Conservation (phyloP, 2,797 vertebrate species). For the Arrhamphus sclerolepis region DNA sequence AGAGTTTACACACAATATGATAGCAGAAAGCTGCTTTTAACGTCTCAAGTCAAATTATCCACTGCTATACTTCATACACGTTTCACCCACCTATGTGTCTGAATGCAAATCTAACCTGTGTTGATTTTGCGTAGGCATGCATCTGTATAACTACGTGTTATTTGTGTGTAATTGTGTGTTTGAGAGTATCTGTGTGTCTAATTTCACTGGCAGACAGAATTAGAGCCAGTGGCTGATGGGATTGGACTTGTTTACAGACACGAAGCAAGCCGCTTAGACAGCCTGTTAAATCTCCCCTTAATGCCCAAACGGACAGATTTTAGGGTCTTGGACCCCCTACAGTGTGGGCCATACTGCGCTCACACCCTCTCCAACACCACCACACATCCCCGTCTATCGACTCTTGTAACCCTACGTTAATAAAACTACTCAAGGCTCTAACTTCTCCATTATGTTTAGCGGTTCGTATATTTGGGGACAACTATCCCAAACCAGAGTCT, state of each 20-base stretch:
- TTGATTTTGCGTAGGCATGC: constrained; percentile 45
- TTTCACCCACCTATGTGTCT: constrained; percentile 54
- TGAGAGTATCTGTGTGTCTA: constrained; percentile 55
- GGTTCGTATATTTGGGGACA: constrained; percentile 60
- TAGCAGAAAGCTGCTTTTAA: constrained; percentile 24
- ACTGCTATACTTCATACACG: constrained; percentile 19
- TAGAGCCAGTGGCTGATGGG: constrained; percentile 85
- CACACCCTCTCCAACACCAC: constrained; percentile 26
- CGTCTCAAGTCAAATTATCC: constrained; percentile 8
- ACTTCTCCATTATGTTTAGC: constrained; percentile 66
- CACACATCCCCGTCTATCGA: constrained; percentile 55
- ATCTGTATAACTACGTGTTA: constrained; percentile 51
- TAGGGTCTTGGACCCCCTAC: constrained; percentile 61
- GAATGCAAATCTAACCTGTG: constrained; percentile 54
- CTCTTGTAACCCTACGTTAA: constrained; percentile 71
- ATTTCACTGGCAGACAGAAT: constrained; percentile 84
- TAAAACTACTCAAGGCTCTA: constrained; percentile 67
- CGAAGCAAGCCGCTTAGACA: constrained; percentile 81
- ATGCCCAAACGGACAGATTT: constrained; percentile 86
- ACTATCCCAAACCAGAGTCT: constrained; percentile 50
- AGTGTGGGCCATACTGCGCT: constrained; percentile 29
- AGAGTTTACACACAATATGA: constrained; percentile 39
- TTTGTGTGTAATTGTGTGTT: constrained; percentile 59
- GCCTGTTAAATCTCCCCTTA: constrained; percentile 87
- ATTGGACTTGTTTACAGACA: constrained; percentile 89